phyloP scores from a whole-genome alignment of 2,113 vertebrate genomes.

The Trematomus loennbergii region DNA sequence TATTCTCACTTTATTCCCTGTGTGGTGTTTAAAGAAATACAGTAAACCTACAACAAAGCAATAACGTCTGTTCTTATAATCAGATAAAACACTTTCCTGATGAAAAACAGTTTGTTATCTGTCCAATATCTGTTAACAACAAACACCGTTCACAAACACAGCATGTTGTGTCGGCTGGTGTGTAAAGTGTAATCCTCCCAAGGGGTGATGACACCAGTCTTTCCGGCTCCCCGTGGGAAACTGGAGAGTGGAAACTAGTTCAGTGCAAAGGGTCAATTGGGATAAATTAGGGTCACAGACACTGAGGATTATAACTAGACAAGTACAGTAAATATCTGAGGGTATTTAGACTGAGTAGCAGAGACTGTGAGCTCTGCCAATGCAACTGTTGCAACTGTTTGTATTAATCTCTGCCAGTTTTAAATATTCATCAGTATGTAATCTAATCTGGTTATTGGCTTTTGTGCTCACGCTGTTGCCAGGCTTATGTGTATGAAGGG shows the following conservation, averaged over 20 bases:
- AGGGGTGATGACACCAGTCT: slow-evolving; percentile 43
- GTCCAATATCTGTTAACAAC: slow-evolving; percentile 13
- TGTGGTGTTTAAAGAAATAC: slow-evolving; percentile 3
- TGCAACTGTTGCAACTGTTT: slow-evolving; percentile 38
- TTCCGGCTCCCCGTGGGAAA: slow-evolving; percentile 58
- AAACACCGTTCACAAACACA: slow-evolving; percentile 19
- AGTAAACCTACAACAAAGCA: slow-evolving; percentile 26
- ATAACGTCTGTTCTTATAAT: slow-evolving; percentile 28
- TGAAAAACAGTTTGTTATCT: slow-evolving; percentile 50
- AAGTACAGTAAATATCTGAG: slow-evolving; percentile 65
- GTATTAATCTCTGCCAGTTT: slow-evolving; percentile 21
- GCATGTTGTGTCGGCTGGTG: slow-evolving; percentile 15
- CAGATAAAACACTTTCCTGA: slow-evolving; percentile 43
- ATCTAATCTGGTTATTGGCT: slow-evolving; percentile 42
- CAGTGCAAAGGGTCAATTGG: slow-evolving; percentile 58
- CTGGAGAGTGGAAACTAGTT: slow-evolving; percentile 57
- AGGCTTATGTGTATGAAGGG: slow-evolving; percentile 28
- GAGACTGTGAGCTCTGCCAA: slow-evolving; percentile 11
- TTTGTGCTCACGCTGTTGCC: slow-evolving; percentile 53
- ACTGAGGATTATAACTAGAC: slow-evolving; percentile 60
- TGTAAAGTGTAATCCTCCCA: slow-evolving; percentile 13
- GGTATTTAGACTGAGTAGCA: slow-evolving; percentile 50
- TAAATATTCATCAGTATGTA: slow-evolving; percentile 45
- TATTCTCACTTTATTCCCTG: slow-evolving; percentile 2
- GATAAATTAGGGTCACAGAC: slow-evolving; percentile 61